Evolutionary conservation across 2,888 invertebrate genomes (phyloP).

Genomic region (Monoplex corrugatus): DNA sequence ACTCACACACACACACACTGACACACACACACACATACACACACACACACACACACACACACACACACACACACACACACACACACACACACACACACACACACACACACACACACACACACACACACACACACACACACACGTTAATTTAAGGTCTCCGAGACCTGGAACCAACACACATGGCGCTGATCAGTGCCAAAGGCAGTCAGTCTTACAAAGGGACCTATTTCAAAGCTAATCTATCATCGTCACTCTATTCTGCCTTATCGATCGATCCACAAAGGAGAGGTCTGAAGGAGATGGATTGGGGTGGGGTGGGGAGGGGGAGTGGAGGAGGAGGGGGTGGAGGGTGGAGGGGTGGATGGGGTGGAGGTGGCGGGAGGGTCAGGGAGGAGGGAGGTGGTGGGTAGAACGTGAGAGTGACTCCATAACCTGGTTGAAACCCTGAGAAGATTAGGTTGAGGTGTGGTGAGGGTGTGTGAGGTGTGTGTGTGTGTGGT

Average conservation of each 20-base stretch:
- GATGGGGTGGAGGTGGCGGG: too few relatives aligned
- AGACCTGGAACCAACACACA: neutral
- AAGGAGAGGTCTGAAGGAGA: too few relatives aligned
- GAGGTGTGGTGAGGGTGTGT: too few relatives aligned
- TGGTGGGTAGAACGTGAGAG: too few relatives aligned
- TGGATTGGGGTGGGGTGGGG: too few relatives aligned
- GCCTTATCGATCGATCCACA: neutral
- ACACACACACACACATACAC: neutral
- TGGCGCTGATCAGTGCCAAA: neutral
- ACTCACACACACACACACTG: neutral
- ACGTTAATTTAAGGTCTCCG: neutral
- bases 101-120: neutral
- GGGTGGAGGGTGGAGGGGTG: too few relatives aligned
- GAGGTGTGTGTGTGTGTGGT: neutral
- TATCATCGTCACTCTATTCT: neutral
- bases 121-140: conserved; percentile 20
- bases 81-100: too few relatives aligned
- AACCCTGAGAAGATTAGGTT: too few relatives aligned
- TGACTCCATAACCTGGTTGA: too few relatives aligned
- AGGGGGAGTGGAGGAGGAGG: too few relatives aligned
- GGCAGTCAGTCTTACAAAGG: neutral
- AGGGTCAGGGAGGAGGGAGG: too few relatives aligned
- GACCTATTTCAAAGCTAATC: neutral
- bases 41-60: neutral
- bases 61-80: neutral